phyloP scores from a whole-genome alignment of 2,888 invertebrate genomes.

The Melanchra persicariae region DNA sequence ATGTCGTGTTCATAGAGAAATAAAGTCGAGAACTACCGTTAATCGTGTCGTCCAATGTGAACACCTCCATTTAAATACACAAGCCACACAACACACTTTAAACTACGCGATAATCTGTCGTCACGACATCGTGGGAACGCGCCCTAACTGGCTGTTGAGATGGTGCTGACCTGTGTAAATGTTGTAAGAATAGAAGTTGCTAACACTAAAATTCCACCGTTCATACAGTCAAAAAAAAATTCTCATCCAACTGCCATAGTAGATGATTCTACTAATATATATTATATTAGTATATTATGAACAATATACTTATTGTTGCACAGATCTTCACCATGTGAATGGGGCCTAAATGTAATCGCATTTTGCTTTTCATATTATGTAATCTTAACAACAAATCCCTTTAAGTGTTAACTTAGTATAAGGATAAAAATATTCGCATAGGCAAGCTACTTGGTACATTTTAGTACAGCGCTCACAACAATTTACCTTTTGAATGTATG shows the following conservation, averaged over 20 bases:
- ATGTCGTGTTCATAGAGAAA: no score
- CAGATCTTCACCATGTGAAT: not conserved
- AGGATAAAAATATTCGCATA: slow-evolving; percentile 14
- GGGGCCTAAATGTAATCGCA: not conserved
- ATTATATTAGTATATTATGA: no score
- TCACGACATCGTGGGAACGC: no score
- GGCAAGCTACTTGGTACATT: not conserved
- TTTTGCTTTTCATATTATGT: not conserved
- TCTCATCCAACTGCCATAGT: not conserved
- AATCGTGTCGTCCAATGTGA: no score
- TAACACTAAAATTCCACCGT: not conserved
- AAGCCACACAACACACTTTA: no score
- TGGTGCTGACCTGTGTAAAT: not conserved
- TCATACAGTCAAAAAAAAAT: not conserved
- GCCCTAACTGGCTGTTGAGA: not conserved
- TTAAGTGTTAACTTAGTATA: not conserved
- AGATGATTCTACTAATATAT: not conserved
- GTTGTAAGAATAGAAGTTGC: not conserved
- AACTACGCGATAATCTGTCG: no score
- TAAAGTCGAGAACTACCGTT: no score
- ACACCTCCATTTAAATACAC: no score
- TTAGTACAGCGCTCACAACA: not conserved
- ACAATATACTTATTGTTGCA: not conserved
- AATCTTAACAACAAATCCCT: not conserved
- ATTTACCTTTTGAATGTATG: not conserved